Conservation (phyloP, 2,888 invertebrate genomes). For the Melipona bicolor region DNA sequence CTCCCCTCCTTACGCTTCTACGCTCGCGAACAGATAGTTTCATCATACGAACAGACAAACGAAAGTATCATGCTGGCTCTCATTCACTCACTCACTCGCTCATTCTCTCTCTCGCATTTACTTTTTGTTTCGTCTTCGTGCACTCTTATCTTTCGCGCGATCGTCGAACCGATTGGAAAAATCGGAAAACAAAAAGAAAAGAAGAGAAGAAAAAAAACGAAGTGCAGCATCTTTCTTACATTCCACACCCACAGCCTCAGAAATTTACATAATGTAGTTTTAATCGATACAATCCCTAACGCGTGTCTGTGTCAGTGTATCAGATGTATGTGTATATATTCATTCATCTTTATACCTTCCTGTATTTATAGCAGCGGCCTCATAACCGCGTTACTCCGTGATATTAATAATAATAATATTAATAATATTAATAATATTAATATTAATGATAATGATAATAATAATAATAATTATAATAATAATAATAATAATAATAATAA, state of each 20-base stretch:
- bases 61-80: background rate
- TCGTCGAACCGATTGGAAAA: background rate
- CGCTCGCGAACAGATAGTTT: constrained; percentile 21
- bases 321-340: constrained; percentile 55
- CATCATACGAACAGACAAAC: constrained; percentile 17
- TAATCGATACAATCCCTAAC: constrained; percentile 38
- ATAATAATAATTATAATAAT: constrained; percentile 15
- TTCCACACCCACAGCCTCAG: constrained; percentile 79
- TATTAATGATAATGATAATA: constrained; percentile 20
- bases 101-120: background rate
- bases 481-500: constrained; percentile 18
- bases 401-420: constrained; percentile 15
- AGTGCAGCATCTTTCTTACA: constrained; percentile 62
- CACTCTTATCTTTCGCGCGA: background rate
- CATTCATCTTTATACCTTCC: constrained; percentile 51
- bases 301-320: constrained; percentile 20
- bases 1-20: background rate
- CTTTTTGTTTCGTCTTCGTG: background rate
- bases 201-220: constrained; percentile 9
- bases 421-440: constrained; percentile 14
- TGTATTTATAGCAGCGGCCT: constrained; percentile 66
- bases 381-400: constrained; percentile 30
- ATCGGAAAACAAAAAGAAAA: background rate
- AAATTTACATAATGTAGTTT: constrained; percentile 68
- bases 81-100: background rate